A percentile compares a stretch with the other conserved stretches of the same genome.
Conservation (phyloP, 2,888 invertebrate species). For the Aplocera efformata region DNA sequence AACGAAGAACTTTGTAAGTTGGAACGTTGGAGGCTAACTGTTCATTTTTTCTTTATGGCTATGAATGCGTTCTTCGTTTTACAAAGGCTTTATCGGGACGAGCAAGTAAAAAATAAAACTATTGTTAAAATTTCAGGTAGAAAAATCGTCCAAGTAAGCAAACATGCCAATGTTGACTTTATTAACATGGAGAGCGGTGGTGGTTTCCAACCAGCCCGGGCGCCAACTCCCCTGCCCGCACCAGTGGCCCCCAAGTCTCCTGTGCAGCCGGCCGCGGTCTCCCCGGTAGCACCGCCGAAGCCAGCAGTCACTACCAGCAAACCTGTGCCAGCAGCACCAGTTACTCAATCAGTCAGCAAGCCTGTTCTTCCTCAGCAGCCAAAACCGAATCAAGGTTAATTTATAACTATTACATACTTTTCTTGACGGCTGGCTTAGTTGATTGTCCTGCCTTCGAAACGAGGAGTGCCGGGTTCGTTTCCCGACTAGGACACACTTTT, state of each 20-base stretch:
- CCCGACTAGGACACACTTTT: no score
- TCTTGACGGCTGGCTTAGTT: no score
- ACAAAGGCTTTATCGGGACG: no score
- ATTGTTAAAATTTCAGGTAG: constrained; percentile 50
- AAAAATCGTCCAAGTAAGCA: constrained; percentile 55
- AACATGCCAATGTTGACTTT: constrained; percentile 69
- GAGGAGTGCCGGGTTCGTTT: no score
- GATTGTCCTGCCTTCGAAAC: no score
- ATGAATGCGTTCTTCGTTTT: no score
- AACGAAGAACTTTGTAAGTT: no score
- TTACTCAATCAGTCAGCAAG: constrained; percentile 26
- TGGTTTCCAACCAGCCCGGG: constrained; percentile 9
- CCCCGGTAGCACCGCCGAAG: constrained; percentile 21
- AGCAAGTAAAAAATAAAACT: no score
- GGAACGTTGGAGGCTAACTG: no score
- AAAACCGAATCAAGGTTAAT: constrained; percentile 15
- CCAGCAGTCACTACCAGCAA: constrained; percentile 25
- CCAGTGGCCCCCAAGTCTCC: constrained; percentile 17
- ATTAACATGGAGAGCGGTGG: constrained; percentile 72
- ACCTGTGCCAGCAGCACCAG: constrained; percentile 25
- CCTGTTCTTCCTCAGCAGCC: constrained; percentile 25
- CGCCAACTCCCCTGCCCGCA: constrained; percentile 22
- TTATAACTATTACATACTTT: neutral
- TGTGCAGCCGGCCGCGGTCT: neutral
- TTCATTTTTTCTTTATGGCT: no score